phyloP scores from a whole-genome alignment of 35 echinoderm and acorn worm species.

The Ophioderma brevispina region DNA sequence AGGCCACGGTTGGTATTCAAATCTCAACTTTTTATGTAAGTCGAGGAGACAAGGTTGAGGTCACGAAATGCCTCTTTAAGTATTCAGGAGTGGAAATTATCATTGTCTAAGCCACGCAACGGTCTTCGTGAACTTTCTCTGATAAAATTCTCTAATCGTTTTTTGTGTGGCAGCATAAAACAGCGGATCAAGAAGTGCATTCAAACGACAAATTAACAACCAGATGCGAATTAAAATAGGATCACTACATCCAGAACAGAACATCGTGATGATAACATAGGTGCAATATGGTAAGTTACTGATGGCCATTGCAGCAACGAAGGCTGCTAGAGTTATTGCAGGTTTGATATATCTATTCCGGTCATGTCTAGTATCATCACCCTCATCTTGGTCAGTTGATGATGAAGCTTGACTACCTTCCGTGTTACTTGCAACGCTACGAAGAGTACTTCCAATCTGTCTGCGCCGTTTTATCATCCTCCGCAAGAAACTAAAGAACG shows the following conservation, averaged over 20 bases:
- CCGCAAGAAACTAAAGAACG: background rate
- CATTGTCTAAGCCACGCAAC: too few relatives aligned
- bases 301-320: background rate
- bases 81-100: too few relatives aligned
- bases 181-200: background rate
- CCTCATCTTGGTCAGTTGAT: background rate
- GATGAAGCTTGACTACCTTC: background rate
- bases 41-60: too few relatives aligned
- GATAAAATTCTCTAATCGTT: background rate
- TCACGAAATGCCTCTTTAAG: too few relatives aligned
- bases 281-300: background rate
- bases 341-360: background rate
- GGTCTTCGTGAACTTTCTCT: too few relatives aligned
- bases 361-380: background rate
- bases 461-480: background rate
- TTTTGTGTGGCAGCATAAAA: background rate
- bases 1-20: too few relatives aligned
- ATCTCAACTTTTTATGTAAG: too few relatives aligned
- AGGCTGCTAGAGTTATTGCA: background rate
- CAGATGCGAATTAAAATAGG: background rate
- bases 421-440: background rate
- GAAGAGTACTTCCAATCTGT: background rate
- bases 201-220: background rate
- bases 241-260: background rate
- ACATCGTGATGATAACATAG: background rate